Base-by-base conservation (phyloP, 2,888 invertebrate species). In the Scaeva pyrastri region DNA sequence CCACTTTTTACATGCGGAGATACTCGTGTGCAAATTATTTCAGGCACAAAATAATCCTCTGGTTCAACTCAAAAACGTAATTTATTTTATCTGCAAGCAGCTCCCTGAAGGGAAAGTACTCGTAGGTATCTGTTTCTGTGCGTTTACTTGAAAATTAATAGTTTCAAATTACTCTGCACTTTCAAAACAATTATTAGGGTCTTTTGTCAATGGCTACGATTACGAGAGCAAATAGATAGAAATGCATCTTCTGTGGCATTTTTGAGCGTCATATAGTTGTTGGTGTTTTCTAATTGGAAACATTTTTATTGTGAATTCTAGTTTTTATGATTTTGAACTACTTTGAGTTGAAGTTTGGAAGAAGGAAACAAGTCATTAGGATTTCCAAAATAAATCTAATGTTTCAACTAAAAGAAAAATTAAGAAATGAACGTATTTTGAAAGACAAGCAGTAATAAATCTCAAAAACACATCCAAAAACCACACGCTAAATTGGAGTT, bases 161-260 rank as follows among this genome's bases (percentile, higher is more conserved):
- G 82, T 68, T 82, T 86, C 71, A 50, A 86, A 86, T 86, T 86
- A 82, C 77, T 81, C 77, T 71, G 64, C 82, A 86, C 77, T 82
- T 74, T 77, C 70, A 50, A 55, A 70, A 71, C 70, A 86, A 86
- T 86, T 82, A 82, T 81, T 82, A 50, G 70, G 52, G 39, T 82
- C 43, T 82, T 82, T 86, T 82, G 74, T 86, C 86, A 86, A 86
- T 81, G 85, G 39, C 36, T n/a, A n/a, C n/a, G n/a, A n/a, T n/a
- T n/a, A n/a, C n/a, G n/a, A n/a, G n/a, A 19, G 48, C 36, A 26
- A n/a, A 31, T 48, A 48, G 5, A 31, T 31, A 7, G 31, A 31
- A 31, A 45, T 41, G 68, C n/a, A 68, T 26, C 45, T 6, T 39
- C 36, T 12, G n/a, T n/a, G 16, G 7, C 23, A 55, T 4, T 5